These are phyloP conservation scores for Hyperoplus lanceolatus DNA, from an alignment of 2,797 vertebrate genomes.

Conservation along the genomic window DNA sequence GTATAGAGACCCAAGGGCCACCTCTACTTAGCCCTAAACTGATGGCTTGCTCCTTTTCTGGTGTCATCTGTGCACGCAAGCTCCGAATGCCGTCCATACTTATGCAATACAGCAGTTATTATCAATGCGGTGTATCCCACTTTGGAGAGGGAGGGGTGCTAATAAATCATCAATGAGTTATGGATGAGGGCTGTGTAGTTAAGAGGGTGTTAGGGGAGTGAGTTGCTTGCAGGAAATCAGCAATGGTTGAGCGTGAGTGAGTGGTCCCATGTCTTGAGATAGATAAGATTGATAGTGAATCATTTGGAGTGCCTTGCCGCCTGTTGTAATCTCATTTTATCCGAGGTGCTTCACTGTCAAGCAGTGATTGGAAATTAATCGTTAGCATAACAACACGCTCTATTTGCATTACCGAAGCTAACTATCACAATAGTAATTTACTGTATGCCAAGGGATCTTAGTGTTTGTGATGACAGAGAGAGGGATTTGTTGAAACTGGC, in stretches of 20 bases:
- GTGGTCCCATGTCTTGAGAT: slow-evolving; percentile 23
- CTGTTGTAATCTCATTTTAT: slow-evolving; percentile 31
- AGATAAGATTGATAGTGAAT: slow-evolving; percentile 37
- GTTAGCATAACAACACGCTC: background rate
- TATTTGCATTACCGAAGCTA: slow-evolving; percentile 8
- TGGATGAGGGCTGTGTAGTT: slow-evolving; percentile 5
- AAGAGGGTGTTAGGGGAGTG: slow-evolving; percentile 16
- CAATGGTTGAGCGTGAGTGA: slow-evolving; percentile 28
- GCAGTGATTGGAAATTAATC: slow-evolving; percentile 16
- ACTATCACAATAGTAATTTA: slow-evolving; percentile 2
- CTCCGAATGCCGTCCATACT: slow-evolving; percentile 23
- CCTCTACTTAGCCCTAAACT: slow-evolving; percentile 24
- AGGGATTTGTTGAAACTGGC: slow-evolving; percentile 49
- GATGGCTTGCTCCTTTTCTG: slow-evolving; percentile 22
- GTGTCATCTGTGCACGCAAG: slow-evolving; percentile 38
- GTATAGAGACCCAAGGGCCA: slow-evolving; percentile 5
- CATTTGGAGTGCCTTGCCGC: slow-evolving; percentile 12
- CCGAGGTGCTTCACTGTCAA: slow-evolving; percentile 24
- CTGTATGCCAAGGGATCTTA: slow-evolving; percentile 1
- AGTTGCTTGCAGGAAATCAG: slow-evolving; percentile 51
- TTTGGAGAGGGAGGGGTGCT: slow-evolving; percentile 39
- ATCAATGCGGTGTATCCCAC: slow-evolving; percentile 46
- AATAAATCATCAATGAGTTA: slow-evolving; percentile 63
- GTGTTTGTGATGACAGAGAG: slow-evolving; percentile 25
- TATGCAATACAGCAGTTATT: slow-evolving; percentile 42